Evolutionary conservation across 37 sponge, comb jelly and placozoan species (phyloP).

Genomic region (Halichondria panicea): DNA sequence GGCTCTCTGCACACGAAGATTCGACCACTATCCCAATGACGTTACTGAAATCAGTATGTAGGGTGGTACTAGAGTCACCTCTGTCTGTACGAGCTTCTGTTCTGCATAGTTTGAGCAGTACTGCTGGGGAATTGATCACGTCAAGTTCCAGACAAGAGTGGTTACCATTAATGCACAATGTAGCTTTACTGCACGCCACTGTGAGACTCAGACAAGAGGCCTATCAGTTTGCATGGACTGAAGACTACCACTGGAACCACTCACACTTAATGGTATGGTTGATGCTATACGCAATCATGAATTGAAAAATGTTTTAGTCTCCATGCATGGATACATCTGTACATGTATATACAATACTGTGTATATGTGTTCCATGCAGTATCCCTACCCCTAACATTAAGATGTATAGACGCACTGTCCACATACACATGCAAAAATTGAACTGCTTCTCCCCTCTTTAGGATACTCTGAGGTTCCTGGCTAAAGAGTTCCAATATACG

Average conservation of each 20-base stretch:
- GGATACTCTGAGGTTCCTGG: slow-evolving; percentile 46
- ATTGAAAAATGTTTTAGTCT: no score
- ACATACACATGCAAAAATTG: neutral
- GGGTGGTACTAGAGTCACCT: slow-evolving; percentile 69
- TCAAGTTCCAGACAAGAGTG: slow-evolving; percentile 64
- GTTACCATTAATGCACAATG: slow-evolving; percentile 75
- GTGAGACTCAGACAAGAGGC: slow-evolving; percentile 36
- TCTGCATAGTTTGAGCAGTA: slow-evolving; percentile 31
- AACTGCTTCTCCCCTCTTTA: neutral
- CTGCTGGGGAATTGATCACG: slow-evolving; percentile 20
- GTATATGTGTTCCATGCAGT: no score
- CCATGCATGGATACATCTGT: no score
- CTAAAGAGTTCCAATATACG: slow-evolving; percentile 9
- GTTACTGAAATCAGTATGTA: slow-evolving; percentile 33
- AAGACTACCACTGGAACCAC: slow-evolving; percentile 43
- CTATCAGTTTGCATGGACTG: slow-evolving; percentile 28
- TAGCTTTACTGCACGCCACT: slow-evolving; percentile 58
- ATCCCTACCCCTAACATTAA: no score
- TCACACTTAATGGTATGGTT: slow-evolving; percentile 60
- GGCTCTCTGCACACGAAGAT: slow-evolving; percentile 65
- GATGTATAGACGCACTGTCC: no score
- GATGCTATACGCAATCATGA: no score
- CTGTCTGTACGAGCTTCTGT: slow-evolving; percentile 19
- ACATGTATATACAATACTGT: no score
- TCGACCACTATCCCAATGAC: slow-evolving; percentile 7